A percentile compares a stretch with the other conserved stretches of the same genome.
Conservation (phyloP, 2,888 invertebrate genomes). For the Urechis unicinctus region DNA sequence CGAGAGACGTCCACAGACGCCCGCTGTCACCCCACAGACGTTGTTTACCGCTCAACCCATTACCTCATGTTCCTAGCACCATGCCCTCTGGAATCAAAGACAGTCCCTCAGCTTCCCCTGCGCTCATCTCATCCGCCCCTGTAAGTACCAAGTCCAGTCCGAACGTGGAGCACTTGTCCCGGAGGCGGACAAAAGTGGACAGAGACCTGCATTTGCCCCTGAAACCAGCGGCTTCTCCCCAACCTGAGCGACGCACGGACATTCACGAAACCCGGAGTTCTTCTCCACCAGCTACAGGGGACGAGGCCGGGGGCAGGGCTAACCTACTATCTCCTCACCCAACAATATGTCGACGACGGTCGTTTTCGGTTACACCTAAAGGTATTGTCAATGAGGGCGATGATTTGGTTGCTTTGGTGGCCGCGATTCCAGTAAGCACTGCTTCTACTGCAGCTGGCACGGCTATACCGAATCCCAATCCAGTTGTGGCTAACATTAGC, state of each 20-base stretch:
- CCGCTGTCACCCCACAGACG: not conserved
- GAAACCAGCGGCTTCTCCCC: not conserved
- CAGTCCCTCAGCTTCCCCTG: not conserved
- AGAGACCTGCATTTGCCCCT: not conserved
- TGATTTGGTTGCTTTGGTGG: slow-evolving; percentile 11
- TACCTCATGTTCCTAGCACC: not conserved
- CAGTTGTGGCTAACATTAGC: no score
- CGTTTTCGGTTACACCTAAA: slow-evolving; percentile 16
- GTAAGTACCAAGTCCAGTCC: no score
- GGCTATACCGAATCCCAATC: not conserved
- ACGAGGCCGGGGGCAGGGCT: not conserved
- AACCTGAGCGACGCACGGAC: no score
- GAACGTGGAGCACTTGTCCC: not conserved
- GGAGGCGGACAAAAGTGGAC: not conserved
- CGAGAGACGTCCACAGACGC: not conserved
- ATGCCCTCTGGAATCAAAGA: not conserved
- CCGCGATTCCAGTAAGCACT: slow-evolving; percentile 6
- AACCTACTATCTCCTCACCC: not conserved
- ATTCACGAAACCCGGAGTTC: no score
- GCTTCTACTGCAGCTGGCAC: not conserved
- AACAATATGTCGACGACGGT: slow-evolving; percentile 12
- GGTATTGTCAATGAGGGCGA: slow-evolving; percentile 19
- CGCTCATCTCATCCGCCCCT: no score
- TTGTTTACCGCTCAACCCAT: not conserved
- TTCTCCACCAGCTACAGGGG: not conserved